Conservation (phyloP, 2,113 vertebrate species). For the Myiagra hebetior region DNA sequence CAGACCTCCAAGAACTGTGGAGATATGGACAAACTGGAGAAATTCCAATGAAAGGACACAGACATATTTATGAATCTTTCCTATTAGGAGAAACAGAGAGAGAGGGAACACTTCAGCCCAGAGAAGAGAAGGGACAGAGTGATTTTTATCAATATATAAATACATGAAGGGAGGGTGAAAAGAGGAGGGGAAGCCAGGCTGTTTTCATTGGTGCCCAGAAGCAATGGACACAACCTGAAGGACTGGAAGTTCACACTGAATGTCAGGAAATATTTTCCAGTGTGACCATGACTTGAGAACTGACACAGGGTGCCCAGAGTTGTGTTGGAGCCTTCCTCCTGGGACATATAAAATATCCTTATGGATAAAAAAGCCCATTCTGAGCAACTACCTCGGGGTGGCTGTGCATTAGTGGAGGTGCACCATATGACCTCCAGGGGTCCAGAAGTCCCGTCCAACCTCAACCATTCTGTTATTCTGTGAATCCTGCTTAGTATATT, state of each 20-base stretch:
- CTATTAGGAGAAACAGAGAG: not conserved
- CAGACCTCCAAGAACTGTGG: not conserved
- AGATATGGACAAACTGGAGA: not conserved
- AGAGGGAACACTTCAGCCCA: not conserved
- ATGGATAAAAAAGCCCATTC: not conserved
- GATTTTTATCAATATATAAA: not conserved
- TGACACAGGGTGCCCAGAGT: not conserved
- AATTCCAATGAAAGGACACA: not conserved
- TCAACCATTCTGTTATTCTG: not conserved
- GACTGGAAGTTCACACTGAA: not conserved
- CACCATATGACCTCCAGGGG: not conserved
- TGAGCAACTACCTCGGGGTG: not conserved
- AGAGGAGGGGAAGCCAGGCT: fast-evolving
- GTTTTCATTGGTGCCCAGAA: not conserved
- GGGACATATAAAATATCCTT: not conserved
- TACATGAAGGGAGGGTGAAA: not conserved
- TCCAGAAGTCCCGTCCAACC: not conserved
- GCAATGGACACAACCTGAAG: not conserved
- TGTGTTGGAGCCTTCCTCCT: not conserved
- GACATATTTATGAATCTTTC: not conserved
- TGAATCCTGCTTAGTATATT: not conserved
- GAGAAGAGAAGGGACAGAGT: not conserved
- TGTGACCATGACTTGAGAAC: fast-evolving
- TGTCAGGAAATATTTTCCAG: not conserved
- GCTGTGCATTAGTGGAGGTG: fast-evolving